Evolutionary conservation across 2,888 invertebrate genomes (phyloP), one percentile per base, ranked within the genome.

Genomic region (Tortrix viridana): DNA sequence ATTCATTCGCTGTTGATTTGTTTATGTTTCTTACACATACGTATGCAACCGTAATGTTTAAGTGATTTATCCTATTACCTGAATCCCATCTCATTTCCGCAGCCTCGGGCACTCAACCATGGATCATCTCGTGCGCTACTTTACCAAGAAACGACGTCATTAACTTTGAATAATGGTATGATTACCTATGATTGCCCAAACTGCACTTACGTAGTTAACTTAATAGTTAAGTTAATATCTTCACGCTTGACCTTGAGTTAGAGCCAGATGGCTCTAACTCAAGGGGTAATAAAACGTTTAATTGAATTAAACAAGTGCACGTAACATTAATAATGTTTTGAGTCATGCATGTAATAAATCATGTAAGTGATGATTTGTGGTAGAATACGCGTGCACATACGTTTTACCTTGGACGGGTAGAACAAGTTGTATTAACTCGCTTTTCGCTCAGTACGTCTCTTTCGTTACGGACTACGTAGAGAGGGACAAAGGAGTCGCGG

Each of bases 301-400:
- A 60, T 60, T 60, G 59, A 60, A 52, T 59, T 46, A 52, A 60
- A 60, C 37, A 46, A 52, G 52, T 37, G 32, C 32, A 52, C 52
- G 46, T 32, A 32, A 12, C 9, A 49, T 41, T 41, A 46, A 46
- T 52, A 44, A 6, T 41, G 16, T 9, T 19, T 6, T 19, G 18
- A 44, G 19, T 44, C 18, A 44, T 44, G 44, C 9, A 12, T 9
- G 9, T 44, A 18, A 18, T 9, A 16, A 44, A 44, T 41, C 41
- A 41, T 41, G 41, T 41, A 41, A 16, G 5, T 41, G 32, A 41
- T 41, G 41, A 32, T 2, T 32, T 26, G 12, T 32, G 32, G 32
- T 7, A 12, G 12, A 1, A 12, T 12, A 12, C 32, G 12, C 3
- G 12, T 4, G 0, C 9, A 9, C 9, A 26, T 26, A 7, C 9